Evolutionary conservation across 1,140 invertebrate species (phyloP).

Genomic region (Neotoxoptera formosana): DNA sequence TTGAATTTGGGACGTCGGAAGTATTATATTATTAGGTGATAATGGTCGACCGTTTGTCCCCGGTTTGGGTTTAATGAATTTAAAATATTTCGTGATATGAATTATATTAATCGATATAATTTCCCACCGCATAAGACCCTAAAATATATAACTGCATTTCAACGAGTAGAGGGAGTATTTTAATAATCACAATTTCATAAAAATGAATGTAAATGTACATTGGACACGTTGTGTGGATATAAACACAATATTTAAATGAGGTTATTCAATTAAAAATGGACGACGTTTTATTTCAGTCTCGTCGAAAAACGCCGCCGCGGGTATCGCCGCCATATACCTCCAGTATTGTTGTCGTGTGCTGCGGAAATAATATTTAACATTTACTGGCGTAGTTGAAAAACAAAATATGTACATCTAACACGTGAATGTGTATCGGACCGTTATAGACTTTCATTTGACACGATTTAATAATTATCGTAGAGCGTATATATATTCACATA

Average conservation of each 20-base stretch:
- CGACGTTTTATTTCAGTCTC: neutral
- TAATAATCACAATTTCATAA: constrained; percentile 3
- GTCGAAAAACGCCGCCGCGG: neutral
- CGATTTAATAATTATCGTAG: neutral
- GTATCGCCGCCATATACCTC: too few species aligned
- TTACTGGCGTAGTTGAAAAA: neutral
- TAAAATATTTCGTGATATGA: constrained; percentile 15
- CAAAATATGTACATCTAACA: neutral
- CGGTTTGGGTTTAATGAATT: neutral
- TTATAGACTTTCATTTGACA: neutral
- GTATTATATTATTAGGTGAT: constrained; percentile 13
- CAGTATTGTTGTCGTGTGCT: neutral
- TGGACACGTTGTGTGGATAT: neutral
- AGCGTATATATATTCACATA: neutral
- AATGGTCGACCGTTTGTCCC: neutral
- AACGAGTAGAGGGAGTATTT: neutral
- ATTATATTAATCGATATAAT: neutral
- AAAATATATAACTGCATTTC: neutral
- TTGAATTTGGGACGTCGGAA: neutral
- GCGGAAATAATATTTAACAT: neutral
- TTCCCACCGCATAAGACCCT: neutral
- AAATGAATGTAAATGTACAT: neutral
- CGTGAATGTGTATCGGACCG: neutral
- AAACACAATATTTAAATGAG: constrained; percentile 7
- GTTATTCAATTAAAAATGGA: neutral